A percentile compares a stretch with the other conserved stretches of the same genome.
phyloP scores from a whole-genome alignment of 2,888 invertebrate genomes.

The Acrocyrtus sp. region DNA sequence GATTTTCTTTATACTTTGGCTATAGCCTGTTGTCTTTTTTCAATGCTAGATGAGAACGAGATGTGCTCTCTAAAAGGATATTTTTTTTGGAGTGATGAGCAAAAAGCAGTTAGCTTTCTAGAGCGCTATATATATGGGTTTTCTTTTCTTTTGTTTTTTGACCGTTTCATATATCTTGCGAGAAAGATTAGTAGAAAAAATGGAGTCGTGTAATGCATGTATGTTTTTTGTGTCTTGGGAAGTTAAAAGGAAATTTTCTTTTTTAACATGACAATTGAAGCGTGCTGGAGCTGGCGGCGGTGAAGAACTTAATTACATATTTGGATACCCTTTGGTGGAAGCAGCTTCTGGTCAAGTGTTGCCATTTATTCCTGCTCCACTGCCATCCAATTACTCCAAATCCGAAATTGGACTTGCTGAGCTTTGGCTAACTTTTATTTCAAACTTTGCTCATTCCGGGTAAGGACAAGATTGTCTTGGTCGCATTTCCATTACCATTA shows the following conservation, averaged over 20 bases:
- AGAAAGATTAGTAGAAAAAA: no score
- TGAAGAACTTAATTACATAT: slow-evolving; percentile 80
- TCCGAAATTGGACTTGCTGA: slow-evolving; percentile 81
- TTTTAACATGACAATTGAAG: slow-evolving; percentile 67
- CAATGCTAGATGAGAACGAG: no score
- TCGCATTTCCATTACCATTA: slow-evolving; percentile 8
- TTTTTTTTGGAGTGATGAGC: no score
- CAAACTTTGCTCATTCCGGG: slow-evolving; percentile 86
- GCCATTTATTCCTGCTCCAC: slow-evolving; percentile 70
- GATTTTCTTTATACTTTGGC: no score
- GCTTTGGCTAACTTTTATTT: slow-evolving; percentile 77
- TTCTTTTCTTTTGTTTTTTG: no score
- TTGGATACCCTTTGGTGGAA: slow-evolving; percentile 79
- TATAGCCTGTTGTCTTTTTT: no score
- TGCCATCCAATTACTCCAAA: slow-evolving; percentile 78
- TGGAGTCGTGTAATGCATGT: no score
- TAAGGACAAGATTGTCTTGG: slow-evolving; percentile 68
- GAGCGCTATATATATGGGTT: no score
- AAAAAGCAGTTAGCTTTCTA: no score
- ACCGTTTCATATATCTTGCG: no score
- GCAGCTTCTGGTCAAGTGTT: slow-evolving; percentile 58
- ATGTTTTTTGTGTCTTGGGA: slow-evolving; percentile 11
- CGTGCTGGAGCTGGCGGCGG: slow-evolving; percentile 80
- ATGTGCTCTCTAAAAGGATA: no score
- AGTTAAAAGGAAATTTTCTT: slow-evolving; percentile 22